These are phyloP conservation scores for Conger conger DNA, from an alignment of 2,113 vertebrate species.

Conservation along the genomic window DNA sequence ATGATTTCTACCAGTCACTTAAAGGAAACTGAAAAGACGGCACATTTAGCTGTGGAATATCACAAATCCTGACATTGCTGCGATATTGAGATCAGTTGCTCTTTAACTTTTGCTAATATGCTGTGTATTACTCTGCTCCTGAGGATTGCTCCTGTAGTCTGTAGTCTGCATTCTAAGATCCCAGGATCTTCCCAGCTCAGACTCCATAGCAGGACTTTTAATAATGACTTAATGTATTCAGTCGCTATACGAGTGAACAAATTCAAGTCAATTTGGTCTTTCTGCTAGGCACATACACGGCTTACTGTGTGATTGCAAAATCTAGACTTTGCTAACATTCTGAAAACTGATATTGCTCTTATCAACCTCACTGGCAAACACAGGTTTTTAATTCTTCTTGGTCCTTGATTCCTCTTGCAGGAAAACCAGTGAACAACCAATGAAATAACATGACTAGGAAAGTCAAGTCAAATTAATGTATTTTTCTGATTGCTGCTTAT, in stretches of 20 bases:
- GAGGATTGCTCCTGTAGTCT: too few relatives aligned
- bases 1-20: background rate
- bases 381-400: background rate
- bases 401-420: too few relatives aligned
- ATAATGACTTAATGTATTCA: too few relatives aligned
- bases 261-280: background rate
- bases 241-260: too few relatives aligned
- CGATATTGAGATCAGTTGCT: background rate
- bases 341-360: background rate
- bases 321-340: constrained; percentile 8
- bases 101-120: too few relatives aligned
- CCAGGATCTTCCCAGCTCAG: too few relatives aligned
- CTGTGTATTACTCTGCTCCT: background rate
- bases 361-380: background rate
- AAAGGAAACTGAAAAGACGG: background rate
- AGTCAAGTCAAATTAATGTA: too few relatives aligned
- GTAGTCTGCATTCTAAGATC: background rate
- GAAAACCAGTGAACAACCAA: too few relatives aligned
- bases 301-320: background rate
- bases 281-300: background rate
- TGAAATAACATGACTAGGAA: too few relatives aligned
- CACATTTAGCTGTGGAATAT: background rate
- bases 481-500: too few relatives aligned
- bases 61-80: background rate
- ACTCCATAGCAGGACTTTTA: too few relatives aligned